phyloP scores from a whole-genome alignment of 2,888 invertebrate species.

The Drymonia ruficornis region DNA sequence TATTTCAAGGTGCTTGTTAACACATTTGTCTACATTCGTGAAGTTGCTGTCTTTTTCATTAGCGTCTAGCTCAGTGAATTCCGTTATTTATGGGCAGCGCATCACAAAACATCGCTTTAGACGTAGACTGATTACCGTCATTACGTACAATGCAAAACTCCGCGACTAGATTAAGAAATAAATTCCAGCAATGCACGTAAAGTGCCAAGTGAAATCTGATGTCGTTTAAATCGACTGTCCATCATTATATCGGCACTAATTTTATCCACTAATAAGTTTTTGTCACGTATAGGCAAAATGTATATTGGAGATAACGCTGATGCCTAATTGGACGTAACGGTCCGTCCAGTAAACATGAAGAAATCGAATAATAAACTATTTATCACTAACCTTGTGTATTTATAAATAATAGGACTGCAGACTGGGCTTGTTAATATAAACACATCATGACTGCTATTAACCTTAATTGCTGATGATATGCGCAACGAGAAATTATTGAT shows the following conservation, averaged over 20 bases:
- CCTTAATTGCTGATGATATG: no score
- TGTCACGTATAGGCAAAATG: constrained; percentile 32
- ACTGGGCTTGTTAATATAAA: no score
- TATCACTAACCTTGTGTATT: no score
- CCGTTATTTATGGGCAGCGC: background rate
- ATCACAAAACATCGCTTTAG: background rate
- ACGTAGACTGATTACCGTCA: constrained; percentile 2
- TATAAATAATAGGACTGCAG: no score
- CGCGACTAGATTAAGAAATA: constrained; percentile 8
- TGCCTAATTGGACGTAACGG: background rate
- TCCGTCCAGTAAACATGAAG: background rate
- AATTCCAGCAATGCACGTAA: constrained; percentile 1
- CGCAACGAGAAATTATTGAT: no score
- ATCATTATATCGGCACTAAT: constrained; percentile 25
- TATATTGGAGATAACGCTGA: constrained; percentile 1
- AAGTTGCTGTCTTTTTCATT: no score
- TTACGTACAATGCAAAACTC: constrained; percentile 4
- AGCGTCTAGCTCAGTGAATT: background rate
- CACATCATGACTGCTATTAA: no score
- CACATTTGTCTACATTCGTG: no score
- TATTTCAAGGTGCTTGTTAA: no score
- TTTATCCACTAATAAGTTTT: constrained; percentile 30
- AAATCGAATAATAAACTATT: background rate
- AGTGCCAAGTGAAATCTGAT: constrained; percentile 31
- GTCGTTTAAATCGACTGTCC: constrained; percentile 17